phyloP scores from a whole-genome alignment of 1,140 invertebrate genomes.

The Fopius arisanus region DNA sequence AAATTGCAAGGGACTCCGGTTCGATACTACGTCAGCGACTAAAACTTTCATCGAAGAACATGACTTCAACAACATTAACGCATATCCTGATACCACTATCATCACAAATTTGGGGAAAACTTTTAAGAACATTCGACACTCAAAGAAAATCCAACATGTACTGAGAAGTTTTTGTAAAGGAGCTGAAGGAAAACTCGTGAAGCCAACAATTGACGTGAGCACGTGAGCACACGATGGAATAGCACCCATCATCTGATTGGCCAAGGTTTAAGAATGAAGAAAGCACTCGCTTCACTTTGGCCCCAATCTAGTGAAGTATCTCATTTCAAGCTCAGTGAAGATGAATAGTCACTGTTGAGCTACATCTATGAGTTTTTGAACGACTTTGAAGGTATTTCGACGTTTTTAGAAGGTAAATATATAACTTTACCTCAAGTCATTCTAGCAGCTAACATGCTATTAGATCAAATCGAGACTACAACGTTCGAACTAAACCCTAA shows the following conservation, averaged over 20 bases:
- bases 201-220: not conserved
- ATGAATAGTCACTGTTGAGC: not conserved
- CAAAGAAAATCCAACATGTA: not conserved
- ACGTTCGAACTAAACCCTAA: too few species aligned
- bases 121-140: constrained; percentile 5
- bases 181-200: not conserved
- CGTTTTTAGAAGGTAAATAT: constrained; percentile 49
- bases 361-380: constrained; percentile 36
- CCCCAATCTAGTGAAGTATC: not conserved
- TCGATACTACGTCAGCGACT: too few species aligned
- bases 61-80: too few species aligned
- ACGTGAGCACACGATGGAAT: constrained; percentile 27
- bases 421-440: constrained; percentile 46
- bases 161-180: not conserved
- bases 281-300: not conserved
- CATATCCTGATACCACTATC: not conserved
- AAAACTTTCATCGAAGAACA: too few species aligned
- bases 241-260: constrained; percentile 32
- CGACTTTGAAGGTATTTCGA: constrained; percentile 48
- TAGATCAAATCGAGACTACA: constrained; percentile 26
- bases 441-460: constrained; percentile 50
- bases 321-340: not conserved
- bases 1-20: not conserved
- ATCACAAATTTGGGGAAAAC: constrained; percentile 11
- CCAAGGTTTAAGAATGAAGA: constrained; percentile 11